A percentile compares a stretch with the other conserved stretches of the same genome.
Conservation (phyloP, 35 echinoderm and acorn worm genomes). For the Ptychodera flava region DNA sequence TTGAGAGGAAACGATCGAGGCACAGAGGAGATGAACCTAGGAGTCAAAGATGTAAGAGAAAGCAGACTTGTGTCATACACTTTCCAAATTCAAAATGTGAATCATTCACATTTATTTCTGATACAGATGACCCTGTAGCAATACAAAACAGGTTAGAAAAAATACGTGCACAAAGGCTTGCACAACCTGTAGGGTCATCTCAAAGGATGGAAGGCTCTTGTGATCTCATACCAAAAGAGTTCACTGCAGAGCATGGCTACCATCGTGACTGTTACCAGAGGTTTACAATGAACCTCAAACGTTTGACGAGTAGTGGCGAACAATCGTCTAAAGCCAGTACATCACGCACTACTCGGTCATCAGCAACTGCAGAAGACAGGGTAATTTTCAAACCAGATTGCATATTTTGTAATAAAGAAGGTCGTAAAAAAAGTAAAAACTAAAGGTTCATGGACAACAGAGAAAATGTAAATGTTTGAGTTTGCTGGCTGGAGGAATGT, state of each 20-base stretch:
- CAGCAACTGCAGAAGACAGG: background rate
- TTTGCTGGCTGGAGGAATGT: background rate
- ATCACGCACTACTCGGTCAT: background rate
- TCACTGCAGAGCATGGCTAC: slow-evolving; percentile 1
- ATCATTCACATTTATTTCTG: background rate
- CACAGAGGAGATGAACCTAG: background rate
- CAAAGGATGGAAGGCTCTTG: background rate
- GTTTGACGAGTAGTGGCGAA: background rate
- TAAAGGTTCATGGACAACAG: slow-evolving; percentile 21
- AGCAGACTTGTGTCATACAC: background rate
- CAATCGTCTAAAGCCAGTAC: background rate
- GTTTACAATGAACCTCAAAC: slow-evolving; percentile 8
- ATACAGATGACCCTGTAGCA: background rate
- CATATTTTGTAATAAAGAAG: slow-evolving; percentile 25
- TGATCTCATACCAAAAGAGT: background rate
- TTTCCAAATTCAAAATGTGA: background rate
- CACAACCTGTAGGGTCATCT: background rate
- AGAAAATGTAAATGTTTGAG: background rate
- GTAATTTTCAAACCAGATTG: slow-evolving; percentile 25
- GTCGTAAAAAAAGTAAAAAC: slow-evolving; percentile 12
- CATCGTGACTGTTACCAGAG: slow-evolving; percentile 11
- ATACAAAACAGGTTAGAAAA: background rate
- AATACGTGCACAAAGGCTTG: background rate
- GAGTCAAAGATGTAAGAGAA: background rate
- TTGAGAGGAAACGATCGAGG: background rate